These are phyloP conservation scores for Cebus imitator DNA, from an alignment of 2,113 vertebrate genomes.

Conservation along the genomic window DNA sequence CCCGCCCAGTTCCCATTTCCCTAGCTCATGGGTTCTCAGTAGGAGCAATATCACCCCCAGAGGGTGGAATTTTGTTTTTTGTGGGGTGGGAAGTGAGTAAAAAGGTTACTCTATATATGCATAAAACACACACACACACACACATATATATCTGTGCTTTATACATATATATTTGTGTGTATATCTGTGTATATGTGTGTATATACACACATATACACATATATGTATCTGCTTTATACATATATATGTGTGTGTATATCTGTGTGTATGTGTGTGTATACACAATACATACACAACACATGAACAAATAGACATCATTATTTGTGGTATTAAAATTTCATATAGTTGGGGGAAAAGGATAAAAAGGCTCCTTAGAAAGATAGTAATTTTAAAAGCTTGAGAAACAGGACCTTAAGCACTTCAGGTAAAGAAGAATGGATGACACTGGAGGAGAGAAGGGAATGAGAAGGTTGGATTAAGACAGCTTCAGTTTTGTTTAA, in stretches of 20 bases:
- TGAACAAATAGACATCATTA: neutral
- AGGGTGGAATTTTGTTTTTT: neutral
- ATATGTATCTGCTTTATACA: too few relatives aligned
- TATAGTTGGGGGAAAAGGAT: neutral
- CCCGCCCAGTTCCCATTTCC: too few relatives aligned
- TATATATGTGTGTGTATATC: too few relatives aligned
- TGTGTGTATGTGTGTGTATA: too few relatives aligned
- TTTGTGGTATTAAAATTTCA: constrained; percentile 5
- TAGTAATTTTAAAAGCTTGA: neutral
- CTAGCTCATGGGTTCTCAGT: neutral
- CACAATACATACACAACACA: neutral
- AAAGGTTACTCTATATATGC: neutral
- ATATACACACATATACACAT: too few relatives aligned
- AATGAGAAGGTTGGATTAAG: neutral
- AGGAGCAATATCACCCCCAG: neutral
- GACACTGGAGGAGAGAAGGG: neutral
- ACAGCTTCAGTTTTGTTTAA: neutral
- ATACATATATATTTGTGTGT: too few relatives aligned
- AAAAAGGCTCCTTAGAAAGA: neutral
- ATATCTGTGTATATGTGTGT: too few relatives aligned
- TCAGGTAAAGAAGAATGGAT: neutral
- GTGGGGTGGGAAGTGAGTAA: neutral
- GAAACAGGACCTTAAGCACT: neutral
- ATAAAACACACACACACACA: neutral
- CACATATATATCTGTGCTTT: too few relatives aligned